phyloP scores from a whole-genome alignment of 2,888 invertebrate species.

The Heliconius ethilla region DNA sequence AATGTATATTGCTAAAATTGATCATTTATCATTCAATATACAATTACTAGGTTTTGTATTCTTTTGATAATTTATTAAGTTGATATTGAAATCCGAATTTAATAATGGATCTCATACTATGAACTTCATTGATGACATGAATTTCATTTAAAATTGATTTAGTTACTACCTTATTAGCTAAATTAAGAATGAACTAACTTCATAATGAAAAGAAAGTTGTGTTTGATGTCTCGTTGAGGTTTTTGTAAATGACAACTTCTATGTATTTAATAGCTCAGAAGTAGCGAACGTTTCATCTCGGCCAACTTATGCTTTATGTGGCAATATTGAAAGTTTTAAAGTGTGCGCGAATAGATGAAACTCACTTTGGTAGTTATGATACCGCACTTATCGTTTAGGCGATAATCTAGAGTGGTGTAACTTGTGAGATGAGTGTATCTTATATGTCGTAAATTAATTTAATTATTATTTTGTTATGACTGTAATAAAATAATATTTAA shows the following conservation, averaged over 20 bases:
- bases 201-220: background rate
- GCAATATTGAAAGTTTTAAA: conserved; percentile 28
- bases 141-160: background rate
- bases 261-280: background rate
- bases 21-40: background rate
- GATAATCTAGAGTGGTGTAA: background rate
- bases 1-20: background rate
- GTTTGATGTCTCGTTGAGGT: background rate
- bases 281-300: background rate
- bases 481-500: background rate
- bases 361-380: conserved; percentile 10
- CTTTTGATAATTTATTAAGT: background rate
- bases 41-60: background rate
- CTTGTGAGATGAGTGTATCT: background rate
- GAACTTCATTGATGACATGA: too few species aligned
- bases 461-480: background rate
- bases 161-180: background rate
- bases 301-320: conserved; percentile 9
- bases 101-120: background rate
- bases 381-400: conserved; percentile 16
- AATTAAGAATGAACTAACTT: background rate
- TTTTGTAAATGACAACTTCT: conserved; percentile 1
- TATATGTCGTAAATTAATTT: background rate
- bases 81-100: background rate
- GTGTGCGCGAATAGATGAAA: conserved; percentile 24